Base-by-base conservation (phyloP, 2,888 invertebrate species). In the Dromius quadrimaculatus region DNA sequence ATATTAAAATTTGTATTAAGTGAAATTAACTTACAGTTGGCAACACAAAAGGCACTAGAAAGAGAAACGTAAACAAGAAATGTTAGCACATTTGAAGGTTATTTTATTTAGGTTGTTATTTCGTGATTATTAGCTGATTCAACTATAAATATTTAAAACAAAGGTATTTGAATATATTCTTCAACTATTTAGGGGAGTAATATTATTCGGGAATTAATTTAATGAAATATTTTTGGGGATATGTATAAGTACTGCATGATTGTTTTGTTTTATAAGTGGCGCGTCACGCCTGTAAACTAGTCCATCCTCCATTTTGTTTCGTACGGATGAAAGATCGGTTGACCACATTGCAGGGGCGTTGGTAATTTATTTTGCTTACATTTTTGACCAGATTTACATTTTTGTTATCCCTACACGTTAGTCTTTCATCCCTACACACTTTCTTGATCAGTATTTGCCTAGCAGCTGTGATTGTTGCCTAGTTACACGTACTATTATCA, bases 341-440 rank as follows among this genome's bases (percentile, higher is more conserved):
- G 82, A 81, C 81, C 77, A 80, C 80, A 75, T 80, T 80, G 76
- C 76, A 82, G 82, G 82, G 82, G 81, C 81, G 81, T 79, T 78
- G 78, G 79, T 79, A 78, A 71, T 59, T 69, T 63, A 28, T 47
- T 59, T 66, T 32, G 15, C 36, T 36, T 62, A 45, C 32, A 43
- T 41, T 63, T 59, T 54, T 54, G 8, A 23, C 28, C 28, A 54
- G 15, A 54, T 4, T 15, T 15, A 15, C 3, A 9, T 41, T 15
- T 41, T 65, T 47, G 9, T 45, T 17, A 32, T 45, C 19, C 22
- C n/a, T 64, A 47, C 32, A 64, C 13, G 15, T 28, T n/a, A n/a
- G 11, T 47, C 47, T 15, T 41, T 41, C 41, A 41, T 15, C 41
- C 41, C 11, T 13, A 8, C 47, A 47, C 11, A 23, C 15, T 15